phyloP scores from a whole-genome alignment of 2,113 vertebrate species.

The Suncus etruscus region DNA sequence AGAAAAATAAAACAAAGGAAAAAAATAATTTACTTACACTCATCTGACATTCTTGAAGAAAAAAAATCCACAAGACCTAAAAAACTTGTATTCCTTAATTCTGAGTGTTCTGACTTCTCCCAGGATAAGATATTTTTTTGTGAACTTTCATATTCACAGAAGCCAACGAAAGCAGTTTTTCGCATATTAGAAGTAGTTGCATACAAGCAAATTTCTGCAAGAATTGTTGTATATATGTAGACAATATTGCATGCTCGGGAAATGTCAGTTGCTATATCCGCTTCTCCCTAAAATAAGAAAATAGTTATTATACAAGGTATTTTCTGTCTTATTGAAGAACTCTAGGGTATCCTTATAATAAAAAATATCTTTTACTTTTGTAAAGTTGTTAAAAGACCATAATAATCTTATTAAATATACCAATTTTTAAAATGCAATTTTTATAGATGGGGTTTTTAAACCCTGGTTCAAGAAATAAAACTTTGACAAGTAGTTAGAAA shows the following conservation, averaged over 20 bases:
- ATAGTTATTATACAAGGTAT: constrained; percentile 27
- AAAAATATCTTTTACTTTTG: constrained; percentile 27
- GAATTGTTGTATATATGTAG: constrained; percentile 59
- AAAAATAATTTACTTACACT: constrained; percentile 73
- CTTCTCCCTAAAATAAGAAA: constrained; percentile 71
- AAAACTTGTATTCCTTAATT: constrained; percentile 68
- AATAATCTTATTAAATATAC: constrained; percentile 24
- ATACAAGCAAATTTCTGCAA: constrained; percentile 79
- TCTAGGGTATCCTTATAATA: not conserved
- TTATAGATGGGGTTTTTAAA: not conserved
- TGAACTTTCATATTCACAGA: constrained; percentile 51
- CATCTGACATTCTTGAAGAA: constrained; percentile 60
- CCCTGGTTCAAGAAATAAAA: not conserved
- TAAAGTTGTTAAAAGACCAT: not conserved
- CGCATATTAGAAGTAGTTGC: constrained; percentile 68
- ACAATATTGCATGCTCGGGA: constrained; percentile 67
- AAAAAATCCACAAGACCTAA: constrained; percentile 77
- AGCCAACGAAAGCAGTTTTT: constrained; percentile 78
- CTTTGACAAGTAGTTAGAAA: no score
- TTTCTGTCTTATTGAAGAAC: not conserved
- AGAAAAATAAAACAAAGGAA: not conserved
- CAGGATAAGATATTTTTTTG: not conserved
- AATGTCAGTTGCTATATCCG: not conserved
- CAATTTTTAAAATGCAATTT: not conserved
- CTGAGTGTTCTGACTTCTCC: constrained; percentile 7